These are phyloP conservation scores for Agrotis clavis DNA, from an alignment of 2,888 invertebrate species.

Conservation along the genomic window DNA sequence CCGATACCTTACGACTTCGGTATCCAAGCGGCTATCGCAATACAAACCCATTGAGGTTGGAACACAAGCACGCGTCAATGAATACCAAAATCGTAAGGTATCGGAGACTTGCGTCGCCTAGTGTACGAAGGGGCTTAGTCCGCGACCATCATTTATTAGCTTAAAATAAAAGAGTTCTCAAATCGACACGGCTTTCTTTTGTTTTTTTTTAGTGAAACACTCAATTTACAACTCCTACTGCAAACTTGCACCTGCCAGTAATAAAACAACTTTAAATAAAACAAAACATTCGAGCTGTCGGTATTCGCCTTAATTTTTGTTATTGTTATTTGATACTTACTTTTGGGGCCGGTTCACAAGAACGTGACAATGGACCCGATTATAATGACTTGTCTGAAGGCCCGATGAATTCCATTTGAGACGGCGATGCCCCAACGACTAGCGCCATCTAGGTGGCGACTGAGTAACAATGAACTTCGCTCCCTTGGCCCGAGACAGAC, in stretches of 20 bases:
- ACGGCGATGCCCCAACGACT: slow-evolving; percentile 43
- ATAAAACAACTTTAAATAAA: slow-evolving; percentile 55
- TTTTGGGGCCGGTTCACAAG: slow-evolving; percentile 60
- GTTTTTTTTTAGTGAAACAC: neutral
- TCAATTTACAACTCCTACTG: slow-evolving; percentile 1
- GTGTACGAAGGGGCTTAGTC: too few relatives aligned
- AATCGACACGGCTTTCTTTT: too few relatives aligned
- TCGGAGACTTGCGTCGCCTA: too few relatives aligned
- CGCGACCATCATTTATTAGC: neutral
- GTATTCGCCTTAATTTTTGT: slow-evolving; percentile 63
- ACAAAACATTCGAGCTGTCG: slow-evolving; percentile 45
- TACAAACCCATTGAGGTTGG: too few relatives aligned
- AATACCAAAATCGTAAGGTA: too few relatives aligned
- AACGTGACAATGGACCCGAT: slow-evolving; percentile 67
- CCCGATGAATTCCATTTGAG: slow-evolving; percentile 58
- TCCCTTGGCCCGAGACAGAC: slow-evolving; percentile 35
- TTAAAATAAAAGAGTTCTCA: too few relatives aligned
- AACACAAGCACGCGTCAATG: too few relatives aligned
- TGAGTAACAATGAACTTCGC: slow-evolving; percentile 50
- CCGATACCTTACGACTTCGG: too few relatives aligned
- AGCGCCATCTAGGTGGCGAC: slow-evolving; percentile 62
- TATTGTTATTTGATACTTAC: slow-evolving; percentile 66
- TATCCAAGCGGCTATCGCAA: too few relatives aligned
- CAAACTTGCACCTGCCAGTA: slow-evolving; percentile 15
- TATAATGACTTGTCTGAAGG: slow-evolving; percentile 61